Evolutionary conservation across 1,140 invertebrate species (phyloP), one percentile per base, ranked within the genome.

Genomic region (Drosophila lacteicornis): DNA sequence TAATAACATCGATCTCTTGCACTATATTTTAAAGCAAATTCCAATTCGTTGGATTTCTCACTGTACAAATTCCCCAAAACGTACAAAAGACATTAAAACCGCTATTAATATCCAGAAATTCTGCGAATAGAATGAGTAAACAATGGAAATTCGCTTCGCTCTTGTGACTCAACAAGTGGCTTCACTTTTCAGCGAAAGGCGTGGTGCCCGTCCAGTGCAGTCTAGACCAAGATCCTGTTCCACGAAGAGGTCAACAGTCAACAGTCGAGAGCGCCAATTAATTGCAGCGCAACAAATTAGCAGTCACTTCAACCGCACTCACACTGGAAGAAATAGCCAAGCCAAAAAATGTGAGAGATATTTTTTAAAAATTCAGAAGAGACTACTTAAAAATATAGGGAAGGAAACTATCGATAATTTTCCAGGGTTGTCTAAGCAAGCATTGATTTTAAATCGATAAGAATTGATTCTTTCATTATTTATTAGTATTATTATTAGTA

Each of bases 191-290:
- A 25, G 17, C 13, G 2, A 38, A 55, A 15, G 51, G 33, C 30
- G 50, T 19, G 17, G 5, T 36, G 53, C 60, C 36, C 27, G 40
- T 4, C 55, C 15, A 9, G 17, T 60, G 55, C 55, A 30, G 62
- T 61, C 57, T 62, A 66, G 57, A 15, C 40, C 19, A 59, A 8
- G 17, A 45, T 45, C n/a, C 40, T 22, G 8, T 43, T 33, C 62
- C 62, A 22, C 38, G 11, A 45, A 33, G 62, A 17, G 62, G 57
- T 66, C 62, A 66, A 43, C 40, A 61, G 57, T 62, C 62, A 66
- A n/a, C 56, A 19, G 55, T 43, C 38, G 55, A 19, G 17, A 9
- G 6, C 4, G 30, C 13, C 40, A 25, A 66, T 66, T 66, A 66
- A 66, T 62, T 66, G 58, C 40, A 59, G 27, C 9, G 53, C 53